Conservation (phyloP, 2,113 vertebrate species). For the Ploceus nigricollis region DNA sequence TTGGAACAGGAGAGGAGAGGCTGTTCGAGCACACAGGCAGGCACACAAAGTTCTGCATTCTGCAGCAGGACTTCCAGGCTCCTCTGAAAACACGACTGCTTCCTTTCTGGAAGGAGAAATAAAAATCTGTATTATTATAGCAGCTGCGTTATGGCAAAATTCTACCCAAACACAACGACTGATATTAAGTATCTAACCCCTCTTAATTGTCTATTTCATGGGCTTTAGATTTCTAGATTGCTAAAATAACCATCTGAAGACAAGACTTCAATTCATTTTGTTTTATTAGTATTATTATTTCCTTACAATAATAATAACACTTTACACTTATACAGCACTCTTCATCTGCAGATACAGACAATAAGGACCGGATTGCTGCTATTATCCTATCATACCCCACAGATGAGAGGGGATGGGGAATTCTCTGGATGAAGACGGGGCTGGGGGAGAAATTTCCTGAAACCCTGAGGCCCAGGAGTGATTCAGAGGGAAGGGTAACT, state of each 20-base stretch:
- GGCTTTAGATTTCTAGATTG: conserved; percentile 74
- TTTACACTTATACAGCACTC: conserved; percentile 37
- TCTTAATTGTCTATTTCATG: conserved; percentile 78
- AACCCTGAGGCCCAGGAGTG: background rate
- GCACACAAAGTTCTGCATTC: conserved; percentile 8
- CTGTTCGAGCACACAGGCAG: accelerated
- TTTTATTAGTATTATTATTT: conserved; percentile 73
- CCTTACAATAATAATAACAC: conserved; percentile 66
- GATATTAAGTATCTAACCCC: conserved; percentile 73
- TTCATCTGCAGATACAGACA: conserved; percentile 28
- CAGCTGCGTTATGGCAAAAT: conserved; percentile 74
- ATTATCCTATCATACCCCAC: background rate
- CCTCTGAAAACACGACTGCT: conserved; percentile 53
- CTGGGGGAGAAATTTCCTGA: background rate
- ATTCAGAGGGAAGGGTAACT: background rate
- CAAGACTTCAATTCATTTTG: conserved; percentile 71
- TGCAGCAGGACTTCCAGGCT: conserved; percentile 58
- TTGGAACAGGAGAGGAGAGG: conserved; percentile 70
- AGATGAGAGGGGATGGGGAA: background rate
- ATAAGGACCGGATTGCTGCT: conserved; percentile 34
- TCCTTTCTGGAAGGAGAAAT: conserved; percentile 68
- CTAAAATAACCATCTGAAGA: conserved; percentile 76
- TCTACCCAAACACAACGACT: conserved; percentile 67
- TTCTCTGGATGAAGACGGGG: background rate
- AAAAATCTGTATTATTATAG: conserved; percentile 74